Conservation (phyloP, 2,888 invertebrate genomes). For the Chymomyza fuscimana region DNA sequence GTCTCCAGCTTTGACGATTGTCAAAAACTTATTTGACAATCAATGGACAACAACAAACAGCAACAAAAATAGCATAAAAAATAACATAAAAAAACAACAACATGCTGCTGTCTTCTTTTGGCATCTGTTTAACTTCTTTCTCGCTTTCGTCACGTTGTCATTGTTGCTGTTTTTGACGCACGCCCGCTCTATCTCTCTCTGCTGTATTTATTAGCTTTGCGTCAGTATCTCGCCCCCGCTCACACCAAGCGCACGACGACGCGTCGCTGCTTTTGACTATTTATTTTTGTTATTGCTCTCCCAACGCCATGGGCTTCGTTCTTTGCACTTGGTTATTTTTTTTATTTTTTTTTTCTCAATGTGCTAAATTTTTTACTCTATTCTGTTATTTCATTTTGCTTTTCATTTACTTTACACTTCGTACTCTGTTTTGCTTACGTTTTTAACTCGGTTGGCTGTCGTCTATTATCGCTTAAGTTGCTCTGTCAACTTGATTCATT, state of each 20-base stretch:
- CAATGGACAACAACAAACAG: not conserved
- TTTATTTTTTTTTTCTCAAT: not conserved
- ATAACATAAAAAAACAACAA: not conserved
- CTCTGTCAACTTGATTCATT: not conserved
- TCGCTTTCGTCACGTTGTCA: not conserved
- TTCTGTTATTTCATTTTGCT: not conserved
- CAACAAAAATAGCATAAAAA: too few species aligned
- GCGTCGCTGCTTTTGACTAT: not conserved
- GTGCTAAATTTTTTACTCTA: not conserved
- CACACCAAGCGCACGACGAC: too few species aligned
- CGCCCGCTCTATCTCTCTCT: not conserved
- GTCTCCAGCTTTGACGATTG: not conserved
- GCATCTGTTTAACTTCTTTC: not conserved
- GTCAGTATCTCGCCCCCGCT: not conserved
- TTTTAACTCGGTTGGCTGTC: not conserved
- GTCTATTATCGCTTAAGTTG: not conserved
- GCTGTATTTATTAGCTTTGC: not conserved
- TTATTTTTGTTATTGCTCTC: not conserved
- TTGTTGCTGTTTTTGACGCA: not conserved
- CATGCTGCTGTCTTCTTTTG: not conserved
- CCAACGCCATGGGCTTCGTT: not conserved
- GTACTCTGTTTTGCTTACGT: not conserved
- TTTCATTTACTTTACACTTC: not conserved
- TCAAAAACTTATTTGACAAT: not conserved
- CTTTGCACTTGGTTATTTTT: not conserved